Percentiles rank a stretch among this genome's conserved stretches.
Conservation (phyloP, 64 coral and sea anemone genomes). For the Acropora yongei region DNA sequence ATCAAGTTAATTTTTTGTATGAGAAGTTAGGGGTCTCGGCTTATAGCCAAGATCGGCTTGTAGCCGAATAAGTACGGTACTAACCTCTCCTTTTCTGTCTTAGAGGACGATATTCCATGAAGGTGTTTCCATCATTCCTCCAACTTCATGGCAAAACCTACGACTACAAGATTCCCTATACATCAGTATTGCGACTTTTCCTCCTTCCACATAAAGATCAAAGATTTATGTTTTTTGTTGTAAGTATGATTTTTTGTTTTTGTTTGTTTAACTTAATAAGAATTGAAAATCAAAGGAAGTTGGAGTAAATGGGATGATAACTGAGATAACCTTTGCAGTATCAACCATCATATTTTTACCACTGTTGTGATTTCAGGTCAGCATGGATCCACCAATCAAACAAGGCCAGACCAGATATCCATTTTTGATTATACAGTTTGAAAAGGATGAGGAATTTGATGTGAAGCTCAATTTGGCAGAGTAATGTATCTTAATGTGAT, state of each 20-base stretch:
- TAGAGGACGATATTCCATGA: constrained; percentile 97
- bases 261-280: background rate
- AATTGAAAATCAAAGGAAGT: background rate
- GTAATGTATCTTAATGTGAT: constrained; percentile 39
- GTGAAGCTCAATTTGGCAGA: constrained; percentile 94
- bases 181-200: constrained; percentile 92
- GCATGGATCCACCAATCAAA: constrained; percentile 97
- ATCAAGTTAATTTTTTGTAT: too few species aligned
- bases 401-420: constrained; percentile 99
- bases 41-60: too few species aligned
- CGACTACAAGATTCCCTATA: constrained; percentile 99
- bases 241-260: constrained; percentile 28
- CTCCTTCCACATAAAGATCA: constrained; percentile 97
- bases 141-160: constrained; percentile 99
- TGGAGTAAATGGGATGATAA: background rate
- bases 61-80: background rate
- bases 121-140: constrained; percentile 94
- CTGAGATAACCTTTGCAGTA: background rate
- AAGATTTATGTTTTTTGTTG: constrained; percentile 99
- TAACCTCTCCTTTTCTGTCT: background rate
- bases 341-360: too few species aligned
- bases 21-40: too few species aligned
- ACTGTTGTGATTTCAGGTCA: constrained; percentile 58
- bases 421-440: constrained; percentile 97
- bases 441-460: constrained; percentile 97